Evolutionary conservation across 2,888 invertebrate genomes (phyloP), one percentile per base, ranked within the genome.

Genomic region (Lysandra bellargus): DNA sequence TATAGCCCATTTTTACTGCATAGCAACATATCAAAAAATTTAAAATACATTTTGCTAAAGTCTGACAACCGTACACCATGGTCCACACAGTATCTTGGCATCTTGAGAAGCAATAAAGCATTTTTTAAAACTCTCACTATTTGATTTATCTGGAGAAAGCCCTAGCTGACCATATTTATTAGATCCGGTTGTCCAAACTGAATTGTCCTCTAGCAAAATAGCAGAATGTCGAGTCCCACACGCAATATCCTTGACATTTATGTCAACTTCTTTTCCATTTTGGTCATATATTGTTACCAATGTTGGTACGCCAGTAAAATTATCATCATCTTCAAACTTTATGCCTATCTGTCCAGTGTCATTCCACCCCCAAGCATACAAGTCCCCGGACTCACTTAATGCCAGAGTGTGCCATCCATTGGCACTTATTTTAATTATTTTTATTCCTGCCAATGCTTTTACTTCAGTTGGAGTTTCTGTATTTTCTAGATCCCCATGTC

Each of bases 321-420:
- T 87, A 40, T 81, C 81, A 76, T 84, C 60, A 61, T 84, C 81
- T 17, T 79, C 79, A 78, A 60, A 86, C 87, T 90, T 88, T 53
- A 97, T 89, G 7, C 98, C 98, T 23, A 99, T 91, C 89, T 99
- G 98, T 0, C 98, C 98, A 85, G 96, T 96, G 81, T 97, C 96
- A 91, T 99, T 99, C 97, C 97, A 98, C 7, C 99, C 99, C 98
- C 99, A 99, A 2, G 96, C 95, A 87, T 98, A 99, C 0, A 98
- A 86, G 88, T 98, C 98, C 17, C 98, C 98, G 88, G 95, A 95
- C 85, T 96, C 95, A 83, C 97, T 98, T 7, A 98, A 88, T 12
- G 97, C 98, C 78, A 97, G 95, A 79, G 96, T 97, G 89, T 98
- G 98, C 98, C 98, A 99, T 12, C 98, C 98, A 7, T 98, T 98